A percentile compares a stretch with the other conserved stretches of the same genome.
Evolutionary conservation across 2,888 invertebrate genomes (phyloP).

Genomic region (Erebia ligea): DNA sequence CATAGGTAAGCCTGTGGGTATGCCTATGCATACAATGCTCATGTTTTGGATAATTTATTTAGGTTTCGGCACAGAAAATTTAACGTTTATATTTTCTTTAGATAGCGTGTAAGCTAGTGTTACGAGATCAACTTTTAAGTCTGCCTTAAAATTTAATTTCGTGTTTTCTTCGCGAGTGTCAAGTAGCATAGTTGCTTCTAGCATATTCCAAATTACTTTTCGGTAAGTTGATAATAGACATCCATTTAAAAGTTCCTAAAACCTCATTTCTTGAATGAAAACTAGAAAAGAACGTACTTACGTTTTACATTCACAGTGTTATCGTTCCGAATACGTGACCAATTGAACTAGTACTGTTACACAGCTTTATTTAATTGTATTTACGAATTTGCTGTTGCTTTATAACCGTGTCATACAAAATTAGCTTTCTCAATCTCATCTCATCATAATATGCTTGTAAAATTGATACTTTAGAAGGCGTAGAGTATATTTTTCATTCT

Average conservation of each 20-base stretch:
- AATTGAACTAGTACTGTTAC: constrained; percentile 58
- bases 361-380: constrained; percentile 48
- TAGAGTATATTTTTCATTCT: background rate
- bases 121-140: background rate
- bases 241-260: background rate
- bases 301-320: constrained; percentile 27
- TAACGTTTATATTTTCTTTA: background rate
- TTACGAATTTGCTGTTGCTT: constrained; percentile 44
- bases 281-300: background rate
- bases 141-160: no score
- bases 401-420: constrained; percentile 42
- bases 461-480: background rate
- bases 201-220: background rate
- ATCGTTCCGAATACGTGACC: constrained; percentile 44
- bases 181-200: no score
- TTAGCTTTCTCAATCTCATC: constrained; percentile 34
- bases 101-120: background rate
- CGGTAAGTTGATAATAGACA: background rate
- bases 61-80: background rate
- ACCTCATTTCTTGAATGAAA: constrained; percentile 3
- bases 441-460: background rate
- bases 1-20: no score
- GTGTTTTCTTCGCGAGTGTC: no score
- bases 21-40: background rate
- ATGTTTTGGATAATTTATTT: background rate